Base-by-base conservation (phyloP, 2,113 vertebrate species). In the Carettochelys insculpta region DNA sequence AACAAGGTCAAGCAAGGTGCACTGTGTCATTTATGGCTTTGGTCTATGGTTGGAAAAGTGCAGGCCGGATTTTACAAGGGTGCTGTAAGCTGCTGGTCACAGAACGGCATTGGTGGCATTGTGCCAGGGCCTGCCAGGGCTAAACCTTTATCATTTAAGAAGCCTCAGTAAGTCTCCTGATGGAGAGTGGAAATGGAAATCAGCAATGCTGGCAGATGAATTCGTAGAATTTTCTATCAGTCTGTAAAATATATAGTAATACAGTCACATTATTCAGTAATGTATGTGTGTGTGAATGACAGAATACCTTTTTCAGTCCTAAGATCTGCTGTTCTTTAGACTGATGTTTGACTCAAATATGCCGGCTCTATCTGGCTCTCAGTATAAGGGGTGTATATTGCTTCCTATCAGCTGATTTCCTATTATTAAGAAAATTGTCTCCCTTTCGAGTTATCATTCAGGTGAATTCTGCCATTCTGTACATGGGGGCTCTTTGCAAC, bases 321-420 rank as follows among this genome's bases (percentile, higher is more conserved):
- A 61, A 3, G n/a, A 10, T 68, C 0, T 58, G 6, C 65, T 91
- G 38, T 86, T 25, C 27, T n/a, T 65, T 43, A 76, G 13, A 10
- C 38, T 86, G 82, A 85, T 34, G 10, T 93, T 82, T 34, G 29
- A 24, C 61, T 89, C 38, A 45, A 88, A 22, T 53, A 52, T 58
- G 56, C 80, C 38, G 79, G 86, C 58, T 54, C 19, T 27, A 31
- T 43, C 8, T 76, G 41, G 11, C 54, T 52, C 24, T 5, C 50
- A 11, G 6, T 0, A 0, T 38, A 38, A 22, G n/a, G 52, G 38
- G 14, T 51, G 86, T 27, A 47, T 3, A 11, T 2, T 20, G 61
- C 51, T 76, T 82, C 68, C 43, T 71, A 24, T 52, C 38, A 81
- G 54, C 1, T 1, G 75, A n/a, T 34, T 77, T 94, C 83, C 76